Conservation (phyloP, 1,140 invertebrate species). For the Telenomus remus region DNA sequence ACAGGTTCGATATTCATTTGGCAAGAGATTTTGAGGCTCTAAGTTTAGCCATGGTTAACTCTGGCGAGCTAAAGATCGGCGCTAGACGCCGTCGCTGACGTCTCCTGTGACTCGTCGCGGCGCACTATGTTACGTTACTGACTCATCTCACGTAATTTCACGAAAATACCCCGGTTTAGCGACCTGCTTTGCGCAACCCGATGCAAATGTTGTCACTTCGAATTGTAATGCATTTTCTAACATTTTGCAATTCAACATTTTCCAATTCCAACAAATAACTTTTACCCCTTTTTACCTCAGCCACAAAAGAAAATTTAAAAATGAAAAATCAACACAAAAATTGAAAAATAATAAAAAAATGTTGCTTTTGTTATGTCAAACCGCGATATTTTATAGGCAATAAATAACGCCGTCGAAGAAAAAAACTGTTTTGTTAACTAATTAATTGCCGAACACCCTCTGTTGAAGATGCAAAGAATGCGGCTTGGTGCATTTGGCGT, state of each 20-base stretch:
- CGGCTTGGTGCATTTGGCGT: slow-evolving; percentile 19
- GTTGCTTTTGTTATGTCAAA: too few relatives aligned
- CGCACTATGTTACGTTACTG: slow-evolving; percentile 39
- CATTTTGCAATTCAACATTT: too few relatives aligned
- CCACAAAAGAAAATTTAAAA: too few relatives aligned
- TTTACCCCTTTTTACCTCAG: too few relatives aligned
- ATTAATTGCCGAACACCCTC: slow-evolving; percentile 11
- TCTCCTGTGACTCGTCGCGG: slow-evolving; percentile 20
- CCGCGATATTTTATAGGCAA: neutral
- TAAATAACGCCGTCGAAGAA: neutral
- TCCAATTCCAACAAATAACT: neutral
- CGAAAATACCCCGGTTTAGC: slow-evolving; percentile 53
- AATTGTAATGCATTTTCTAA: neutral
- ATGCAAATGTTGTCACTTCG: neutral
- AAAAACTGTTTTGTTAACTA: slow-evolving; percentile 9
- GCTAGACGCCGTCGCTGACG: slow-evolving; percentile 29
- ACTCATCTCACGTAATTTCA: slow-evolving; percentile 55
- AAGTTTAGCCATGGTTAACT: slow-evolving; percentile 42
- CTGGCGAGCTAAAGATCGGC: slow-evolving; percentile 39
- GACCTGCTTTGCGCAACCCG: slow-evolving; percentile 31
- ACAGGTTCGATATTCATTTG: slow-evolving; percentile 56
- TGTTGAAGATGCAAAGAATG: slow-evolving; percentile 33
- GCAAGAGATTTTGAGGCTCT: slow-evolving; percentile 41
- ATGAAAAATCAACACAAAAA: too few relatives aligned
- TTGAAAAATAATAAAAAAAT: too few relatives aligned